These are phyloP conservation scores for Prunella strophiata DNA, from an alignment of 2,797 vertebrate genomes.

Conservation along the genomic window DNA sequence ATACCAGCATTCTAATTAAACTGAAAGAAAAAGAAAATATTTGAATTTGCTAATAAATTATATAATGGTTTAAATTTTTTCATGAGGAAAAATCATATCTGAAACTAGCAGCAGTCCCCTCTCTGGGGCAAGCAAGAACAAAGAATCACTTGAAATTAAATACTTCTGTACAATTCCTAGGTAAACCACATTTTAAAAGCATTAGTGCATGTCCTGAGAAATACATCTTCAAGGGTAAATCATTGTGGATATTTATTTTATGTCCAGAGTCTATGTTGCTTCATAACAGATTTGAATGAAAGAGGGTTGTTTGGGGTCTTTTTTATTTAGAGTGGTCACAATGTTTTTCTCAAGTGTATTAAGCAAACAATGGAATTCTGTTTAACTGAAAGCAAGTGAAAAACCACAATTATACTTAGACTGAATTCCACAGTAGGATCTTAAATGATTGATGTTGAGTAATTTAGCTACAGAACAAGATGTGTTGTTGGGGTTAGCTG, in stretches of 20 bases:
- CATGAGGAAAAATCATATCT: not conserved
- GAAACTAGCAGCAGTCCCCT: not conserved
- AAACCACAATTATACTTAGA: not conserved
- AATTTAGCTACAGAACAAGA: conserved; percentile 52
- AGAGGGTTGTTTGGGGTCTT: not conserved
- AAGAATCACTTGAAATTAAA: not conserved
- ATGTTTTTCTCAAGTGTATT: not conserved
- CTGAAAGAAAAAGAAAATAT: not conserved
- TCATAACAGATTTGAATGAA: not conserved
- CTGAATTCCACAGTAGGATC: not conserved
- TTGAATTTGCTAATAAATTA: not conserved
- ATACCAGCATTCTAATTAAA: not conserved
- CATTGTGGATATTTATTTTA: not conserved
- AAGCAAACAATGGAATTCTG: not conserved
- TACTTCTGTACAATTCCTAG: not conserved
- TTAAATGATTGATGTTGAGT: conserved; percentile 51
- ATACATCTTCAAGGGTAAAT: not conserved
- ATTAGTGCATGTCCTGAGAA: not conserved
- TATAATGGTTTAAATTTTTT: not conserved
- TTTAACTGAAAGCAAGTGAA: not conserved
- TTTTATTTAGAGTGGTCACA: not conserved
- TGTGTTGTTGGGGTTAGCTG: not conserved
- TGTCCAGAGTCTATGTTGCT: not conserved
- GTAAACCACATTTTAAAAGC: not conserved
- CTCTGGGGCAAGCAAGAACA: not conserved